Evolutionary conservation across 2,888 invertebrate genomes (phyloP).

Genomic region (Morinoia aosen): DNA sequence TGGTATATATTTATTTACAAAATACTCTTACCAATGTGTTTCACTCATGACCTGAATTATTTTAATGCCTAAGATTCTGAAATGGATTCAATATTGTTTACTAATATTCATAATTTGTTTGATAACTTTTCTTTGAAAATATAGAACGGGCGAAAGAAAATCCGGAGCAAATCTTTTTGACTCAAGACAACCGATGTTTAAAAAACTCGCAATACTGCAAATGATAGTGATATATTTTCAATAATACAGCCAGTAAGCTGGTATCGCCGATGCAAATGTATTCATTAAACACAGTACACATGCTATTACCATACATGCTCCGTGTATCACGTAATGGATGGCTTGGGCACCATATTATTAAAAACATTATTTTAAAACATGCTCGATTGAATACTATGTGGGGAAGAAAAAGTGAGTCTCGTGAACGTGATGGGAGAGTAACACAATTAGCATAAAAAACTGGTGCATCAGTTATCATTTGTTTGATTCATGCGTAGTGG

Average conservation of each 20-base stretch:
- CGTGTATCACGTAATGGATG: not conserved
- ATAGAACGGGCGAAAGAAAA: not conserved
- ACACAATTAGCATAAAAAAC: not conserved
- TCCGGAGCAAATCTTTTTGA: not conserved
- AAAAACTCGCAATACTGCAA: too few relatives aligned
- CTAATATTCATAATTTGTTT: not conserved
- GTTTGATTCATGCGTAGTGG: not conserved
- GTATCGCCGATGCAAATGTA: not conserved
- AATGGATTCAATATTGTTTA: not conserved
- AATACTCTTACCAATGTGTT: not conserved
- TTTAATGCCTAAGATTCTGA: not conserved
- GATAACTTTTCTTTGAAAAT: not conserved
- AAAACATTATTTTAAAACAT: not conserved
- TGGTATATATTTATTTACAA: not conserved
- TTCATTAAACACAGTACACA: not conserved
- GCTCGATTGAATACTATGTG: not conserved
- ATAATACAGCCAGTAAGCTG: not conserved
- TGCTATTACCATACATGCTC: not conserved
- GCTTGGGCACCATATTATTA: not conserved
- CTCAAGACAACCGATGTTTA: not conserved
- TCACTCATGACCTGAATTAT: not conserved
- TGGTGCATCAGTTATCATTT: not conserved
- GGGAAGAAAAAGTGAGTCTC: not conserved
- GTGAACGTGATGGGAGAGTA: not conserved
- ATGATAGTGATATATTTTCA: too few relatives aligned